These are phyloP conservation scores for Sarcophaga variegata DNA, from an alignment of 2,888 invertebrate genomes.

Conservation along the genomic window DNA sequence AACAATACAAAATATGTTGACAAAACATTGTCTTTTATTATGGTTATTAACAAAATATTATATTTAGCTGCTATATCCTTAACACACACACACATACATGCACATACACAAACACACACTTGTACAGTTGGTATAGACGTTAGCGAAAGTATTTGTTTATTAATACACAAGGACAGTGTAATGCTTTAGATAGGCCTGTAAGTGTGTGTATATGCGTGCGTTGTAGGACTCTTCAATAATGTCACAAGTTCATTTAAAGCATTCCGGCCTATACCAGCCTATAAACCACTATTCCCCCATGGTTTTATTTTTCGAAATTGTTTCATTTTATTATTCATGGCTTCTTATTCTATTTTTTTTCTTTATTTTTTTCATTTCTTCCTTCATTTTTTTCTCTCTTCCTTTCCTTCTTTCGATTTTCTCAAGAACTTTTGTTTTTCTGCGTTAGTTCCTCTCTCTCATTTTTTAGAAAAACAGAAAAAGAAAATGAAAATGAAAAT, in stretches of 20 bases:
- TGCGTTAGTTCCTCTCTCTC: no score
- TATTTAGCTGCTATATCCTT: neutral
- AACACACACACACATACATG: neutral
- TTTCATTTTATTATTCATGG: slow-evolving; percentile 42
- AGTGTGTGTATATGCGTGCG: neutral
- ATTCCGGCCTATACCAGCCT: slow-evolving; percentile 8
- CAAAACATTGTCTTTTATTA: neutral
- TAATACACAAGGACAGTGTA: slow-evolving; percentile 30
- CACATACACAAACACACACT: neutral
- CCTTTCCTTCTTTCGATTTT: slow-evolving; percentile 2
- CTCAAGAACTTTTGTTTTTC: slow-evolving; percentile 7
- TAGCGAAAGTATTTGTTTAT: neutral
- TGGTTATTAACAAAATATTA: neutral
- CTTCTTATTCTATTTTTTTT: slow-evolving; percentile 29
- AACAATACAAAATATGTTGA: neutral
- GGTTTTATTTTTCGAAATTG: neutral
- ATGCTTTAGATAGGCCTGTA: neutral
- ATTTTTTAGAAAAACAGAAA: slow-evolving; percentile 3
- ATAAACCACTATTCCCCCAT: neutral
- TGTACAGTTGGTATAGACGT: neutral
- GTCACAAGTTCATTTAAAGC: slow-evolving; percentile 62
- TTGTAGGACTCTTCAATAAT: slow-evolving; percentile 24
- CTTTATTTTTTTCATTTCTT: slow-evolving; percentile 15
- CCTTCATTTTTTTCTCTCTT: slow-evolving; percentile 8
- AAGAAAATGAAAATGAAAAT: slow-evolving; percentile 61